Conservation (phyloP, 2,888 invertebrate genomes). For the Ptychoptera contaminata region DNA sequence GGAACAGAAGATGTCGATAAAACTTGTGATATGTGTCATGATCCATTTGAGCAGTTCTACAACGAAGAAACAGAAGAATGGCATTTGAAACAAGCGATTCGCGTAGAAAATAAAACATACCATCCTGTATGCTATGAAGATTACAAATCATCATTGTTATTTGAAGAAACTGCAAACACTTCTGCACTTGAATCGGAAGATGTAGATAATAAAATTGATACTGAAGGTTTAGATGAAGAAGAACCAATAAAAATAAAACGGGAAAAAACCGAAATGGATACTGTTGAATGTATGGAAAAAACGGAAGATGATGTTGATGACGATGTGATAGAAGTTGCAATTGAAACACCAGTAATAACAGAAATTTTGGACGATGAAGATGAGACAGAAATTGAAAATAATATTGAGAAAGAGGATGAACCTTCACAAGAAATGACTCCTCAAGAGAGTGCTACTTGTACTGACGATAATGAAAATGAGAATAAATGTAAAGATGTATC, state of each 20-base stretch:
- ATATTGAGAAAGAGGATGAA: neutral
- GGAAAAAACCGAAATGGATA: conserved; percentile 14
- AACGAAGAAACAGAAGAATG: conserved; percentile 96
- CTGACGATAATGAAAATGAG: conserved; percentile 2
- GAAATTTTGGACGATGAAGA: conserved; percentile 43
- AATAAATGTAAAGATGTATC: neutral
- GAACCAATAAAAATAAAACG: conserved; percentile 22
- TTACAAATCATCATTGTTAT: conserved; percentile 42
- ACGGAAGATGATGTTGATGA: conserved; percentile 47
- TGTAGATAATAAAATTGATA: neutral
- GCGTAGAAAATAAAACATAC: conserved; percentile 60
- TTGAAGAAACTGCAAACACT: too few species aligned
- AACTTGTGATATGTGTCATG: conserved; percentile 78
- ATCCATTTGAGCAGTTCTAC: conserved; percentile 88
- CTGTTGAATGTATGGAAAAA: neutral
- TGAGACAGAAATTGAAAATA: conserved; percentile 20
- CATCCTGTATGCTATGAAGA: conserved; percentile 87
- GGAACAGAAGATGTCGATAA: conserved; percentile 46
- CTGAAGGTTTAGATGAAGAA: conserved; percentile 17
- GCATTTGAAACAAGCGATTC: conserved; percentile 75
- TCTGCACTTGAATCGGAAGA: neutral
- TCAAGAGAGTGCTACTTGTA: neutral
- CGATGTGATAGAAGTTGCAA: conserved; percentile 50
- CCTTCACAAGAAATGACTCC: neutral
- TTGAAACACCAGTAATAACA: conserved; percentile 46